Percentiles rank a stretch among this genome's conserved stretches.
These are phyloP conservation scores for Monopterus albus DNA, from an alignment of 2,113 vertebrate genomes.

Conservation along the genomic window DNA sequence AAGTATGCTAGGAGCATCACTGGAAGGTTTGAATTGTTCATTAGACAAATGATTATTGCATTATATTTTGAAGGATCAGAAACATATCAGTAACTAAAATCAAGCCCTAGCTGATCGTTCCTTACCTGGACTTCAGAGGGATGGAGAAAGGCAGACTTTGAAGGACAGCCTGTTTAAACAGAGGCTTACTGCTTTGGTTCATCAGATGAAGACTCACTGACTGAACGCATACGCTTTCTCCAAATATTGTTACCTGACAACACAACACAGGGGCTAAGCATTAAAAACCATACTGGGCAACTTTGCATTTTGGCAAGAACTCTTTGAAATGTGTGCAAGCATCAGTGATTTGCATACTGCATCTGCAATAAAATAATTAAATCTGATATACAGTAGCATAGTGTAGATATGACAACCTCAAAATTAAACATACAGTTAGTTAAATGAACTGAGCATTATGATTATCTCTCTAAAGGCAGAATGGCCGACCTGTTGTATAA, in stretches of 20 bases:
- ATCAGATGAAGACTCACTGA: conserved; percentile 83
- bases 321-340: too few relatives aligned
- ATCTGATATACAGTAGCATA: too few relatives aligned
- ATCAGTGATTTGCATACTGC: too few relatives aligned
- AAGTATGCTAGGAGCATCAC: not conserved
- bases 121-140: conserved; percentile 81
- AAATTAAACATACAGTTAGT: too few relatives aligned
- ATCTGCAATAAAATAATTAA: too few relatives aligned
- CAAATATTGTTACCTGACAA: conserved; percentile 82
- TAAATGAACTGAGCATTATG: too few relatives aligned
- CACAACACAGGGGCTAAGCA: not conserved
- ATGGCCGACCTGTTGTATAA: too few relatives aligned
- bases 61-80: not conserved
- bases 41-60: not conserved
- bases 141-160: conserved; percentile 84
- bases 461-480: too few relatives aligned
- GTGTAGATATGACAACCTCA: too few relatives aligned
- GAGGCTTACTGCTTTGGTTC: conserved; percentile 77
- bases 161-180: conserved; percentile 78
- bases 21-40: not conserved
- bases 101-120: not conserved
- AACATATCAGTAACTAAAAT: not conserved
- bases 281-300: too few relatives aligned
- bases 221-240: conserved; percentile 84
- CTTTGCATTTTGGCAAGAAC: not conserved